Evolutionary conservation across 2,797 vertebrate genomes (phyloP).

Genomic region (Agapornis canus): DNA sequence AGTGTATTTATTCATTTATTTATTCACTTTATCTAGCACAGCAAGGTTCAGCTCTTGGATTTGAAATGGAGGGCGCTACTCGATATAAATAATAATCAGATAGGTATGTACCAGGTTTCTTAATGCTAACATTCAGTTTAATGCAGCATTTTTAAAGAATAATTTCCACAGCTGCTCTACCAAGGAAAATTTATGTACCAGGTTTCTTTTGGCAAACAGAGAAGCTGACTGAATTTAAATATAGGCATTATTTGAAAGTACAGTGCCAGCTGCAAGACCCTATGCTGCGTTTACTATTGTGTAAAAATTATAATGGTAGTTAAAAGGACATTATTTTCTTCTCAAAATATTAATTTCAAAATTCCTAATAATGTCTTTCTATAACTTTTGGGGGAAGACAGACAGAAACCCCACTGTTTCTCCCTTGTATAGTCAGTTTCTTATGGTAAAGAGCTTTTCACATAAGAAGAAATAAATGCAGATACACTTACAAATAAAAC

Average conservation of each 20-base stretch:
- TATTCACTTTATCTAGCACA: background rate
- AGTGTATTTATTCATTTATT: background rate
- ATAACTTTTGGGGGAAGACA: background rate
- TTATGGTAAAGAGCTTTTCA: background rate
- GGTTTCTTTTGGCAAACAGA: background rate
- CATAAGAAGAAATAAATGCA: background rate
- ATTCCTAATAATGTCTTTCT: background rate
- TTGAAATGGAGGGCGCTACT: background rate
- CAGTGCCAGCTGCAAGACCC: background rate
- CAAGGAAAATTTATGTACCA: background rate
- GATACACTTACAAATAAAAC: background rate
- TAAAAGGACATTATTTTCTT: background rate
- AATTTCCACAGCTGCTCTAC: background rate
- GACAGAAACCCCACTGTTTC: background rate
- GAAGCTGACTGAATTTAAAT: slow-evolving; percentile 12
- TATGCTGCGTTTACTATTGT: background rate
- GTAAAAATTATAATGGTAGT: background rate
- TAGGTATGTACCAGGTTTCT: background rate
- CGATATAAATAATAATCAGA: slow-evolving; percentile 15
- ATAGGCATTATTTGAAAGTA: background rate
- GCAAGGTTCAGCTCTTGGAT: background rate
- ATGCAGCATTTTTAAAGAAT: background rate
- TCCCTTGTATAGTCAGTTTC: background rate
- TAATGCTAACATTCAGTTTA: background rate
- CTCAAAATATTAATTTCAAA: background rate